Conservation (phyloP, 2,888 invertebrate genomes). For the Syritta pipiens region DNA sequence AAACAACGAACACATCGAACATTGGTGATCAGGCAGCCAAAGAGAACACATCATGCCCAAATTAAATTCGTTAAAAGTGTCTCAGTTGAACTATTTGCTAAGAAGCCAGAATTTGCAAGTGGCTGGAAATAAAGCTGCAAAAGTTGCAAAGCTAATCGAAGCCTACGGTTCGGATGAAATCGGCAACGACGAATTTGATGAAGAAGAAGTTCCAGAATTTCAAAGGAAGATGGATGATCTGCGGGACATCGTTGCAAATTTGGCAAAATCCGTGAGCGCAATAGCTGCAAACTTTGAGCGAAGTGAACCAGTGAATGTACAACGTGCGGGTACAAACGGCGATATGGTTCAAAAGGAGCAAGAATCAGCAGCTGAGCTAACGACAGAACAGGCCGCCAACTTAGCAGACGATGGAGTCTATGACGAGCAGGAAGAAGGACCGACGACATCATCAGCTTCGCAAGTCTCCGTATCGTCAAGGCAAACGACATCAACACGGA, state of each 20-base stretch:
- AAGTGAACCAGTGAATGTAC: slow-evolving; percentile 1
- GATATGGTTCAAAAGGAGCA: slow-evolving; percentile 2
- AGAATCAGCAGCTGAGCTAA: not conserved
- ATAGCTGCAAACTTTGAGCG: not conserved
- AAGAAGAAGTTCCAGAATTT: slow-evolving; percentile 7
- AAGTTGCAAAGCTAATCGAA: not conserved
- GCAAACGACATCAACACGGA: not conserved
- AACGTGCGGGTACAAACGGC: not conserved
- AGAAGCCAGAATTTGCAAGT: not conserved
- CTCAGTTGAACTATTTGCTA: not conserved
- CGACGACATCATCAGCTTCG: not conserved
- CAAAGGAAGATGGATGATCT: slow-evolving; percentile 7
- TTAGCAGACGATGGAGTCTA: not conserved
- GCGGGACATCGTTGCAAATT: slow-evolving; percentile 8
- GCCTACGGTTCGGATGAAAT: slow-evolving; percentile 1
- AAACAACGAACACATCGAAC: not conserved
- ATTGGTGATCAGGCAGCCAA: not conserved
- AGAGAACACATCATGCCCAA: not conserved
- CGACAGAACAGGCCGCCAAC: slow-evolving; percentile 2
- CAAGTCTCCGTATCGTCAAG: slow-evolving; percentile 6
- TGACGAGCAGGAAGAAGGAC: slow-evolving; percentile 6
- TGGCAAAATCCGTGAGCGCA: not conserved
- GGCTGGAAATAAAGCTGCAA: slow-evolving; percentile 6
- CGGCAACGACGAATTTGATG: slow-evolving; percentile 4
- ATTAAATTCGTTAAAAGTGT: not conserved